Conservation (phyloP, 2,113 vertebrate genomes). For the Mellivora capensis region DNA sequence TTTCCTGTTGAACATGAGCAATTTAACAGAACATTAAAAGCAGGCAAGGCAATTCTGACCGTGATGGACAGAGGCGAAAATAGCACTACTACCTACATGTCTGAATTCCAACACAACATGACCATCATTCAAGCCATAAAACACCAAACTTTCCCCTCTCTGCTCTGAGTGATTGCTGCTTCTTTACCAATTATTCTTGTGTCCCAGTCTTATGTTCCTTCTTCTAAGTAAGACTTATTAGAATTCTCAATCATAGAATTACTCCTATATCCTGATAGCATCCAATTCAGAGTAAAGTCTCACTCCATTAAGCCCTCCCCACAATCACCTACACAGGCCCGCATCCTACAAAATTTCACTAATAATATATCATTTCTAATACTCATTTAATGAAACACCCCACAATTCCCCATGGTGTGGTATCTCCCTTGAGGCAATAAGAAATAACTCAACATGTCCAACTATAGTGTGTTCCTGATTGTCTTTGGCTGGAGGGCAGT, state of each 20-base stretch:
- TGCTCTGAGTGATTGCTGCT: not conserved
- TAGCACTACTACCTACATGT: not conserved
- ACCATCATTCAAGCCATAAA: not conserved
- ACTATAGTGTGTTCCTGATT: not conserved
- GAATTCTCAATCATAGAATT: not conserved
- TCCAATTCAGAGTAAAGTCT: not conserved
- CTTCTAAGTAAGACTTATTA: not conserved
- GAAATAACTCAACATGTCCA: not conserved
- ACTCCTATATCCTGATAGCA: not conserved
- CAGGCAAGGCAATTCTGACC: not conserved
- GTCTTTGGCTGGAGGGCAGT: not conserved
- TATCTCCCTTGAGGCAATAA: not conserved
- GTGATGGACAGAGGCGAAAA: not conserved
- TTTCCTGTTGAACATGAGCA: not conserved
- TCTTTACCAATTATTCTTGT: not conserved
- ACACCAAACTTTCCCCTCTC: not conserved
- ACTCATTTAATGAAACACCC: not conserved
- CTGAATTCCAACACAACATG: not conserved
- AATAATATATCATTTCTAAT: not conserved
- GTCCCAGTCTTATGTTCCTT: not conserved
- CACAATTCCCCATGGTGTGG: accelerated
- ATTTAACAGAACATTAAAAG: not conserved
- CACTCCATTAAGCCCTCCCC: not conserved
- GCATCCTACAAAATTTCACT: not conserved
- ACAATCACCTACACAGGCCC: not conserved